These are phyloP conservation scores for Catostomus latipinnis DNA, from an alignment of 2,797 vertebrate species.

Conservation along the genomic window DNA sequence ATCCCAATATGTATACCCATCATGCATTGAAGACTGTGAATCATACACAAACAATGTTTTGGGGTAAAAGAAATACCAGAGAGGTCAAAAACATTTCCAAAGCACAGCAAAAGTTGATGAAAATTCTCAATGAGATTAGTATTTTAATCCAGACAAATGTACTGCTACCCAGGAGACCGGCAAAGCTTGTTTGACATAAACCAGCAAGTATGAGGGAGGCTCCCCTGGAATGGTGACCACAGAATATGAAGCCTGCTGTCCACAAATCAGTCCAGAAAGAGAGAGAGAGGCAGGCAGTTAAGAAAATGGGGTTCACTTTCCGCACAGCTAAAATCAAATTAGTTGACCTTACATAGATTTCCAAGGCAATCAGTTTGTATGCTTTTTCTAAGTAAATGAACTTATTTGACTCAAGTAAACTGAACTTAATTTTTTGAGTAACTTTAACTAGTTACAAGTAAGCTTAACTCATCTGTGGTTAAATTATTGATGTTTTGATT, in stretches of 20 bases:
- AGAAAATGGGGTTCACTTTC: constrained; percentile 33
- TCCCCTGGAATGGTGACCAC: constrained; percentile 54
- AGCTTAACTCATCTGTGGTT: too few relatives aligned
- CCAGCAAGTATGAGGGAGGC: constrained; percentile 55
- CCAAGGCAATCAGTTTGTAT: too few relatives aligned
- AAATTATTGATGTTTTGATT: too few relatives aligned
- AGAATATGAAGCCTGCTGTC: constrained; percentile 46
- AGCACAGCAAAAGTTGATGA: constrained; percentile 23
- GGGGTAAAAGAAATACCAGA: constrained; percentile 19
- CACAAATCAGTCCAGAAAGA: constrained; percentile 31
- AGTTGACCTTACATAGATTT: too few relatives aligned
- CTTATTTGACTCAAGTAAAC: too few relatives aligned
- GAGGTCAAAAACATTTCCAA: not conserved
- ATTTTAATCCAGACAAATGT: constrained; percentile 16
- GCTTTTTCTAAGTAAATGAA: too few relatives aligned
- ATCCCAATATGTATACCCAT: constrained; percentile 8
- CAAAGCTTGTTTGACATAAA: constrained; percentile 42
- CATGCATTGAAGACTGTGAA: constrained; percentile 10
- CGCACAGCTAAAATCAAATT: not conserved
- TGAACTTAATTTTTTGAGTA: too few relatives aligned
- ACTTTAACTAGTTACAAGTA: too few relatives aligned
- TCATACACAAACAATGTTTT: constrained; percentile 18
- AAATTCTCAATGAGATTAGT: constrained; percentile 26
- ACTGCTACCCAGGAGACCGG: constrained; percentile 44
- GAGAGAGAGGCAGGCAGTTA: constrained; percentile 25